phyloP scores from a whole-genome alignment of 2,888 invertebrate genomes.

The Microctonus brassicae region DNA sequence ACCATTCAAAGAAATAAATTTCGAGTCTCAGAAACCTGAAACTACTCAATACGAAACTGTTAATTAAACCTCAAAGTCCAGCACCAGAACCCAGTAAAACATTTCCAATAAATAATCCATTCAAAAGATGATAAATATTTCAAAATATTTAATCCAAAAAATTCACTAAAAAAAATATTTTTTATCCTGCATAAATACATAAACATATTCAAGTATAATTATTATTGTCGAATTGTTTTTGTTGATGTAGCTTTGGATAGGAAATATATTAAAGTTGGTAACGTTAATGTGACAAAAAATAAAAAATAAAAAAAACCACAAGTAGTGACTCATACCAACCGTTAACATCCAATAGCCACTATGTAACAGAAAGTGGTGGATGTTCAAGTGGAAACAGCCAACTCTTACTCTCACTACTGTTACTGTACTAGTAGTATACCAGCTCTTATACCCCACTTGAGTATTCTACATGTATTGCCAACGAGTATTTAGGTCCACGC shows the following conservation, averaged over 20 bases:
- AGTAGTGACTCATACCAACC: neutral
- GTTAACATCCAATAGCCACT: neutral
- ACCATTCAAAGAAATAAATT: too few relatives aligned
- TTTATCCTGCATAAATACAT: too few relatives aligned
- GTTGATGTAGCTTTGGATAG: neutral
- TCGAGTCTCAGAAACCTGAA: too few relatives aligned
- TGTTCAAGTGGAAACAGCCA: conserved; percentile 30
- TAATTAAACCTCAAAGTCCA: too few relatives aligned
- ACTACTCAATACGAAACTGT: too few relatives aligned
- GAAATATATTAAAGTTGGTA: neutral
- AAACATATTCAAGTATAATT: neutral
- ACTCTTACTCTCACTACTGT: conserved; percentile 1
- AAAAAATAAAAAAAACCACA: too few relatives aligned
- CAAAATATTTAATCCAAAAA: too few relatives aligned
- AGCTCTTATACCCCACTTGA: conserved; percentile 45
- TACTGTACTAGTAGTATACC: too few relatives aligned
- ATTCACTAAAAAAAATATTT: too few relatives aligned
- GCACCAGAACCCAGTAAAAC: too few relatives aligned
- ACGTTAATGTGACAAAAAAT: neutral
- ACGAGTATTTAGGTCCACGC: conserved; percentile 58
- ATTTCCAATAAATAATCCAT: too few relatives aligned
- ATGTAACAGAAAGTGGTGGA: conserved; percentile 28
- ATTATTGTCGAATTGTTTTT: neutral
- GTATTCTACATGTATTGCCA: conserved; percentile 56
- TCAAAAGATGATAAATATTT: too few relatives aligned